Conservation (phyloP, 2,888 invertebrate genomes). For the Dichetophora obliterata region DNA sequence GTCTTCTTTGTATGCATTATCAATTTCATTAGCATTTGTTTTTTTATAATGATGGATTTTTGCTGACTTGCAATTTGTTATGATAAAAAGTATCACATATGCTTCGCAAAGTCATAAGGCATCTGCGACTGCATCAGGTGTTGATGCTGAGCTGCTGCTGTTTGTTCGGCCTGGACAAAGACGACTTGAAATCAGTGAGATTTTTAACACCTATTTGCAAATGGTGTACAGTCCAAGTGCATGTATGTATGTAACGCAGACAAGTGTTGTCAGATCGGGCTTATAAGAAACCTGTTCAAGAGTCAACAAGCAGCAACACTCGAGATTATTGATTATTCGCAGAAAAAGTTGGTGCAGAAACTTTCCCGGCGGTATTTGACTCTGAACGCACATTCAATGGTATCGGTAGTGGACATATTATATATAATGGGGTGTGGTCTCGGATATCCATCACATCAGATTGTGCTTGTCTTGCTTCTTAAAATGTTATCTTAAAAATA, state of each 20-base stretch:
- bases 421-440: background rate
- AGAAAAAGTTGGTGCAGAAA: background rate
- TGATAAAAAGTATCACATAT: background rate
- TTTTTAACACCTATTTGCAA: slow-evolving; percentile 13
- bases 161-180: background rate
- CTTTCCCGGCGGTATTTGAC: background rate
- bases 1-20: slow-evolving; percentile 24
- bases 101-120: background rate
- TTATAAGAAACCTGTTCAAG: background rate
- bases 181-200: background rate
- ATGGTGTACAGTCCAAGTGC: too few species aligned
- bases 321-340: background rate
- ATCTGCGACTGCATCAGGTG: background rate
- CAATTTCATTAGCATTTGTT: slow-evolving; percentile 9
- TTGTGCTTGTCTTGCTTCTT: too few species aligned
- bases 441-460: too few species aligned
- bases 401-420: background rate
- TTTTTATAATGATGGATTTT: slow-evolving; percentile 41
- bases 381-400: background rate
- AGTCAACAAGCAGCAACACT: background rate
- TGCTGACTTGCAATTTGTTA: slow-evolving; percentile 34
- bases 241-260: too few species aligned
- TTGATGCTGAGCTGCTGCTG: background rate
- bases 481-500: too few species aligned
- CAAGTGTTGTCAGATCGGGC: background rate